Conservation (phyloP, 2,797 vertebrate species). For the Anguilla megastoma region DNA sequence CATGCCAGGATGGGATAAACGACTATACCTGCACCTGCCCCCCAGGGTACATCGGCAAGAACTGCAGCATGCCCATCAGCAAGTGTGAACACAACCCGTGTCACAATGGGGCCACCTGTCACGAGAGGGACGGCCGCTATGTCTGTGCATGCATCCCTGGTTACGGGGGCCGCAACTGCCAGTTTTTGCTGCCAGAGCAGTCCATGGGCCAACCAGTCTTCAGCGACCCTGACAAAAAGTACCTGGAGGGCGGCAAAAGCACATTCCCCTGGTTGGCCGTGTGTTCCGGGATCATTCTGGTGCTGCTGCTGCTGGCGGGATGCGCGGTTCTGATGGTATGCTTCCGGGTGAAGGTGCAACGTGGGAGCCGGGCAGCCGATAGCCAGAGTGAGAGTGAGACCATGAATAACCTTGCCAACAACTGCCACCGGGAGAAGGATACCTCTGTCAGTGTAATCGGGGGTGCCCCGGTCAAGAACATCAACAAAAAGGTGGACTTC, state of each 20-base stretch:
- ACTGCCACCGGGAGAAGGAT: conserved; percentile 89
- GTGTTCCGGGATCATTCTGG: conserved; percentile 84
- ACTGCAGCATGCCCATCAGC: conserved; percentile 89
- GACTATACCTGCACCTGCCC: conserved; percentile 90
- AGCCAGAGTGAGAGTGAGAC: conserved; percentile 80
- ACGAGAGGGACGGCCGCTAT: conserved; percentile 87
- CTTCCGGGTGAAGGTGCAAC: conserved; percentile 81
- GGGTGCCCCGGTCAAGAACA: conserved; percentile 88
- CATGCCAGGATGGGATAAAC: conserved; percentile 83
- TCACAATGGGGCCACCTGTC: conserved; percentile 95
- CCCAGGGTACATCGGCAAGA: conserved; percentile 87
- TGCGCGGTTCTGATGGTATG: conserved; percentile 86
- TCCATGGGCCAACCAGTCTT: conserved; percentile 59
- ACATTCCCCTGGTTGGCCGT: conserved; percentile 90
- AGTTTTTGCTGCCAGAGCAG: conserved; percentile 89
- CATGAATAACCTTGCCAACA: conserved; percentile 92
- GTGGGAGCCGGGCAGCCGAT: conserved; percentile 67
- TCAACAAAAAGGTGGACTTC: conserved; percentile 96
- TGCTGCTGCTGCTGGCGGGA: conserved; percentile 85
- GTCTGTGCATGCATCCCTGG: conserved; percentile 87
- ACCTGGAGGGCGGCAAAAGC: conserved; percentile 73
- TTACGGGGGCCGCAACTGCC: conserved; percentile 92
- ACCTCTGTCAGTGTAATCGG: conserved; percentile 79
- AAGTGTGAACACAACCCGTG: conserved; percentile 91
- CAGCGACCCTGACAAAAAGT: conserved; percentile 45